Evolutionary conservation across 2,888 invertebrate genomes (phyloP).

Genomic region (Colletes collaris): DNA sequence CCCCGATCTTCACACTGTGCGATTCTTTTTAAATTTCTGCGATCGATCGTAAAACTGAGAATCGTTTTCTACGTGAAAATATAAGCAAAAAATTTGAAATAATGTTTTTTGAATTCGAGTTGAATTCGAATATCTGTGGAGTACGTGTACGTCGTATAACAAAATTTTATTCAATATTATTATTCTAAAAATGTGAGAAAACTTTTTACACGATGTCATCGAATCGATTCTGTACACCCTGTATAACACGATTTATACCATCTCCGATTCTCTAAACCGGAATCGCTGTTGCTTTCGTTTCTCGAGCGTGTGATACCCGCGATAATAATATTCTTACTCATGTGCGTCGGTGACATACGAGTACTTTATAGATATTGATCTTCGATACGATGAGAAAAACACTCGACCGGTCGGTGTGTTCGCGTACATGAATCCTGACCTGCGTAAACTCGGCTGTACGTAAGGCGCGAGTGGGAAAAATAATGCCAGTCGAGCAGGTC

Average conservation of each 20-base stretch:
- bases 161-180: too few relatives aligned
- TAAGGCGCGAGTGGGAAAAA: conserved; percentile 38
- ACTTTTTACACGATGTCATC: too few relatives aligned
- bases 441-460: conserved; percentile 52
- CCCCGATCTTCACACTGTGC: too few relatives aligned
- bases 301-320: background rate
- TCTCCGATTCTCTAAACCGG: background rate
- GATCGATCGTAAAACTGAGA: too few relatives aligned
- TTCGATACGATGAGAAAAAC: conserved; percentile 6
- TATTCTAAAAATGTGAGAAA: too few relatives aligned
- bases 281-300: background rate
- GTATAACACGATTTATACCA: background rate
- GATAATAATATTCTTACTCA: conserved; percentile 13
- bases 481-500: conserved; percentile 8
- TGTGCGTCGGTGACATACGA: conserved; percentile 13
- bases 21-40: too few relatives aligned
- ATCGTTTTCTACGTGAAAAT: too few relatives aligned
- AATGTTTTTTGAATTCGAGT: too few relatives aligned
- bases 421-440: conserved; percentile 37
- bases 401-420: background rate
- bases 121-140: too few relatives aligned
- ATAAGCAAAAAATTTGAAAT: too few relatives aligned
- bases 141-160: too few relatives aligned
- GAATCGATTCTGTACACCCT: too few relatives aligned
- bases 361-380: conserved; percentile 16